Conservation (phyloP, 2,888 invertebrate genomes). For the Sceliomorpha sp. region DNA sequence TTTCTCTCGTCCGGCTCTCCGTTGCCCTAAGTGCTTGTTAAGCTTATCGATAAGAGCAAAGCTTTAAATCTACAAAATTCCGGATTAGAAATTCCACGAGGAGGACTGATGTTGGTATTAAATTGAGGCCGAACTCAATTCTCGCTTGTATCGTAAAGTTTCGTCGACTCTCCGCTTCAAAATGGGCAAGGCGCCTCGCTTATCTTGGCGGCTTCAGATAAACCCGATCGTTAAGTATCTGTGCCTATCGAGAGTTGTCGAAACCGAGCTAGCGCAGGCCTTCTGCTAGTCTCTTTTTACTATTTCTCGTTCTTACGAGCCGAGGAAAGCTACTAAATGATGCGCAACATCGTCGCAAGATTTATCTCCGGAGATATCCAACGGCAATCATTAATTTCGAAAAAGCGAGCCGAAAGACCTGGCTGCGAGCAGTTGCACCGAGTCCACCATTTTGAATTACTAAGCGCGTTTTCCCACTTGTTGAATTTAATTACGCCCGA, state of each 20-base stretch:
- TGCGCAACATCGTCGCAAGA: conserved; percentile 5
- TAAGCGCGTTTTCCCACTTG: conserved; percentile 12
- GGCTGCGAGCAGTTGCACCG: neutral
- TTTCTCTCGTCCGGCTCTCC: no score
- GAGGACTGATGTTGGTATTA: conserved; percentile 1
- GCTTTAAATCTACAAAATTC: neutral
- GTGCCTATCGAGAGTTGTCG: conserved; percentile 16
- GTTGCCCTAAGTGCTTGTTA: neutral
- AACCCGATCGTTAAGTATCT: conserved; percentile 63
- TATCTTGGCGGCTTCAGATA: conserved; percentile 70
- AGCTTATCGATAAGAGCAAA: conserved; percentile 3
- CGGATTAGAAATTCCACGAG: conserved; percentile 9
- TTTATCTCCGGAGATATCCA: conserved; percentile 19
- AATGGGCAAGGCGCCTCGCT: conserved; percentile 74
- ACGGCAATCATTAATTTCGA: conserved; percentile 26
- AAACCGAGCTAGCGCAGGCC: conserved; percentile 8
- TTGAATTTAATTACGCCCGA: conserved; percentile 11
- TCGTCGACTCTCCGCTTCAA: conserved; percentile 54
- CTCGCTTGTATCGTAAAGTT: conserved; percentile 12
- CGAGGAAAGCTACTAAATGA: conserved; percentile 33
- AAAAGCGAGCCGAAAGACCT: conserved; percentile 5
- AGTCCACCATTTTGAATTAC: conserved; percentile 18
- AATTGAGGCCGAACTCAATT: neutral
- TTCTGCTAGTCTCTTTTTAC: conserved; percentile 15
- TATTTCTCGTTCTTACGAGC: conserved; percentile 7